Evolutionary conservation across 1,140 invertebrate genomes (phyloP).

Genomic region (Caenorhabditis remanei): DNA sequence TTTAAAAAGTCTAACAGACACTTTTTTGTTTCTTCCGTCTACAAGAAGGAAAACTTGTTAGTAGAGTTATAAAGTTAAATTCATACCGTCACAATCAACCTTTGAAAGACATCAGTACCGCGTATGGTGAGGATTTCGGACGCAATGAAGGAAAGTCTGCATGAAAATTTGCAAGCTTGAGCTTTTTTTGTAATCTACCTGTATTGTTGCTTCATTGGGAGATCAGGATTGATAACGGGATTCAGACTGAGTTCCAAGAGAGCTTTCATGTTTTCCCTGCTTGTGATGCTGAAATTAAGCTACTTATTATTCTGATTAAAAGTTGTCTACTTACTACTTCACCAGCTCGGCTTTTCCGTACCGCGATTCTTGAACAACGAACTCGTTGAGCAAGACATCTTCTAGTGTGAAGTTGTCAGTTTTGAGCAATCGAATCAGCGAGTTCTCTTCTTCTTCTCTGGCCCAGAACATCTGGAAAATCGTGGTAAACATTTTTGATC

Average conservation of each 20-base stretch:
- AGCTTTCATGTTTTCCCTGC: conserved; percentile 24
- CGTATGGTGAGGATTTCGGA: conserved; percentile 30
- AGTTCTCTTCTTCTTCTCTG: conserved; percentile 30
- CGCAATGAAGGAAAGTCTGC: conserved; percentile 26
- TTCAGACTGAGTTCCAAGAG: conserved; percentile 16
- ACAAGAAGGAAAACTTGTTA: background rate
- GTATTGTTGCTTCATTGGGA: conserved; percentile 42
- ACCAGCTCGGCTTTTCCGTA: conserved; percentile 26
- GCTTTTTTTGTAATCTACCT: background rate
- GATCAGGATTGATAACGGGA: conserved; percentile 13
- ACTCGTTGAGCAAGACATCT: conserved; percentile 48
- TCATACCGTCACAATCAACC: conserved; percentile 4
- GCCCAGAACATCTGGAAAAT: conserved; percentile 51
- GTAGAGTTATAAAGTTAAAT: background rate
- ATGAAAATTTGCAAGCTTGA: background rate
- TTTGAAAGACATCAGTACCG: conserved; percentile 40
- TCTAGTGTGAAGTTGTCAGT: conserved; percentile 33
- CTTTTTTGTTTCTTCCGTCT: conserved; percentile 34
- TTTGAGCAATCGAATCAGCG: conserved; percentile 26
- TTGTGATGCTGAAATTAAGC: conserved; percentile 22
- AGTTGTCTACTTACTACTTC: background rate
- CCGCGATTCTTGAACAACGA: conserved; percentile 27
- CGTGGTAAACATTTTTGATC: conserved; percentile 14
- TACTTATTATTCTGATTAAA: background rate
- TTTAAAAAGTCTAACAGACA: conserved; percentile 33